Evolutionary conservation across 2,113 vertebrate genomes (phyloP).

Genomic region (Tachycineta bicolor): DNA sequence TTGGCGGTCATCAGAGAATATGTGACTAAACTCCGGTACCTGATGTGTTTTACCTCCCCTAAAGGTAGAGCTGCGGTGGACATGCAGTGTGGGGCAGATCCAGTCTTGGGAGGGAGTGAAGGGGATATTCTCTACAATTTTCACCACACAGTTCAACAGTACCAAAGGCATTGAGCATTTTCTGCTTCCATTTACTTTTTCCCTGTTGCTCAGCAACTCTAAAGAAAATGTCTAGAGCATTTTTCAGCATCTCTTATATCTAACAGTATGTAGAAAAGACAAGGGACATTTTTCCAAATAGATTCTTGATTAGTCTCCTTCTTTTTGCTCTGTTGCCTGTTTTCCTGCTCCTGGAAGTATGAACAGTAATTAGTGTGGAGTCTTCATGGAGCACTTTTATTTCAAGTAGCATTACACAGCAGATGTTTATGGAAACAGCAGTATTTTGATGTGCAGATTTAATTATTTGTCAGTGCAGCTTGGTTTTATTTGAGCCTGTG

Average conservation of each 20-base stretch:
- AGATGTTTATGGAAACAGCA: neutral
- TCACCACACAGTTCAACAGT: neutral
- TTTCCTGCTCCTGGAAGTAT: neutral
- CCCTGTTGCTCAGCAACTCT: neutral
- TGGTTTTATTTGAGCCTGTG: neutral
- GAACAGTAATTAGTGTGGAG: neutral
- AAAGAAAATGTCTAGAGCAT: neutral
- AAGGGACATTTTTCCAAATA: neutral
- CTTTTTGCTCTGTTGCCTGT: neutral
- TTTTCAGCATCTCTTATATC: neutral
- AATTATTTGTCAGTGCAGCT: constrained; percentile 18
- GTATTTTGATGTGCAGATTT: constrained; percentile 1
- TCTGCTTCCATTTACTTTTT: neutral
- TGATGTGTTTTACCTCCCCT: neutral
- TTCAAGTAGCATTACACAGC: neutral
- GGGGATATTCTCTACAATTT: neutral
- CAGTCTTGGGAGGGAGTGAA: neutral
- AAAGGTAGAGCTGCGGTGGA: neutral
- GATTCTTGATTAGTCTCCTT: neutral
- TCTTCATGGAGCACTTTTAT: neutral
- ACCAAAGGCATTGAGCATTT: neutral
- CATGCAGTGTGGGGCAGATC: accelerated
- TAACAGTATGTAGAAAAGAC: neutral
- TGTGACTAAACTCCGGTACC: neutral
- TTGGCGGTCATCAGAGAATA: neutral